Percentiles rank a stretch among this genome's conserved stretches.
These are phyloP conservation scores for Crotalus tigris DNA, from an alignment of 2,113 vertebrate species.

Conservation along the genomic window DNA sequence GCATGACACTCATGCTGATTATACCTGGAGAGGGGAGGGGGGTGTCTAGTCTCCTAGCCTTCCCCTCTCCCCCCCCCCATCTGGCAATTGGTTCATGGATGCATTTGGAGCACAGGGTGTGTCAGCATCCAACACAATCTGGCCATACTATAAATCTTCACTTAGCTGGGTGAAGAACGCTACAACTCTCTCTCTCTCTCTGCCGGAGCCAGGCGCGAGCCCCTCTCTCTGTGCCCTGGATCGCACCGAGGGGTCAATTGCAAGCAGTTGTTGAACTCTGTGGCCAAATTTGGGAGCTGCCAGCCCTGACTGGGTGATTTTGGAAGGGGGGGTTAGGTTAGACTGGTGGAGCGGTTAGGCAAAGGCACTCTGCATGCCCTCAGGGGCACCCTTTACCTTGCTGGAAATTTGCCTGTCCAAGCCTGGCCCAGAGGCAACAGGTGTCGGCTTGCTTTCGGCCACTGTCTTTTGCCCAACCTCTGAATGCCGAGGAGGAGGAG, in stretches of 20 bases:
- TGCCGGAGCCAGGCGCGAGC: not conserved
- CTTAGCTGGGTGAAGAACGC: not conserved
- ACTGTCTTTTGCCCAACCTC: not conserved
- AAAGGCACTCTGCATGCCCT: not conserved
- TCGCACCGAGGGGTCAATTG: not conserved
- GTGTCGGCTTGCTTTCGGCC: not conserved
- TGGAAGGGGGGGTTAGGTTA: not conserved
- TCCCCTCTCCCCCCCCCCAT: too few species aligned
- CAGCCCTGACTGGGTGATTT: not conserved
- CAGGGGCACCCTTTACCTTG: not conserved
- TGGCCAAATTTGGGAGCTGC: not conserved
- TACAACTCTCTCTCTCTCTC: not conserved
- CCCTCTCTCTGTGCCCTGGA: not conserved
- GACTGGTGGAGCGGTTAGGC: not conserved
- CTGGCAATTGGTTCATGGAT: not conserved
- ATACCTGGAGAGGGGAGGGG: not conserved
- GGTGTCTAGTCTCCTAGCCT: not conserved
- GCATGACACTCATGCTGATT: too few species aligned
- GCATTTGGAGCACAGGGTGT: not conserved
- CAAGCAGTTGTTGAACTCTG: not conserved
- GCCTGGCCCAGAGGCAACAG: not conserved
- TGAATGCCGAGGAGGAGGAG: not conserved
- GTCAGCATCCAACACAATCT: not conserved
- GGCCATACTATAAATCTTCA: not conserved
- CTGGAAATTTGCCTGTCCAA: too few species aligned